Conservation (phyloP, 2,797 vertebrate species). For the Muscicapa comitata region DNA sequence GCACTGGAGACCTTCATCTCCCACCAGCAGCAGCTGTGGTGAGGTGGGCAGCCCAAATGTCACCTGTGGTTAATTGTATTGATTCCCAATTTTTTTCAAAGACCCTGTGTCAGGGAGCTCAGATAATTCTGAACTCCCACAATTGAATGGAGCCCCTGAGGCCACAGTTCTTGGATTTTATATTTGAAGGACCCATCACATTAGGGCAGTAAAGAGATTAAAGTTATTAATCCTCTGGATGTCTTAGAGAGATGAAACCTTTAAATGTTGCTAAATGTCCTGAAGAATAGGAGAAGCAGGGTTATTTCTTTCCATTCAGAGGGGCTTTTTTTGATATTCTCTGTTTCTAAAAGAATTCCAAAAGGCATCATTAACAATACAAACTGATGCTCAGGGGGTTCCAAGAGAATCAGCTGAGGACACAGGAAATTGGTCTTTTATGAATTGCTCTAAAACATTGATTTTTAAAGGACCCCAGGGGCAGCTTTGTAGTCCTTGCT, state of each 20-base stretch:
- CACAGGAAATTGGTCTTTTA: background rate
- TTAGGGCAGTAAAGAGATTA: background rate
- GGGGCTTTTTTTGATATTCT: background rate
- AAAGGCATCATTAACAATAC: background rate
- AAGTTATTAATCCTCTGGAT: background rate
- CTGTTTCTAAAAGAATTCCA: background rate
- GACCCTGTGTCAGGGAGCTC: rapidly evolving
- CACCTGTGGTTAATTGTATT: background rate
- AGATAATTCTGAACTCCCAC: background rate
- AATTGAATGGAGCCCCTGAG: background rate
- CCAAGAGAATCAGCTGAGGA: background rate
- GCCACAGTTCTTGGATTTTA: background rate
- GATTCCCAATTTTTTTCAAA: background rate
- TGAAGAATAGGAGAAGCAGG: background rate
- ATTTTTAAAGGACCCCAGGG: background rate
- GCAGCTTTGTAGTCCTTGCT: background rate
- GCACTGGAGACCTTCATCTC: background rate
- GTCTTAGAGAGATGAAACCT: background rate
- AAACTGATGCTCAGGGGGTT: background rate
- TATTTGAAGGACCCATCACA: background rate
- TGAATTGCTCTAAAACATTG: background rate
- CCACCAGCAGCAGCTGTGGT: background rate
- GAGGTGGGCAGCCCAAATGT: background rate
- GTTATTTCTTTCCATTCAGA: background rate
- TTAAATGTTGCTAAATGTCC: background rate